phyloP scores from a whole-genome alignment of 2,888 invertebrate genomes.

The Palloptera scutellata region DNA sequence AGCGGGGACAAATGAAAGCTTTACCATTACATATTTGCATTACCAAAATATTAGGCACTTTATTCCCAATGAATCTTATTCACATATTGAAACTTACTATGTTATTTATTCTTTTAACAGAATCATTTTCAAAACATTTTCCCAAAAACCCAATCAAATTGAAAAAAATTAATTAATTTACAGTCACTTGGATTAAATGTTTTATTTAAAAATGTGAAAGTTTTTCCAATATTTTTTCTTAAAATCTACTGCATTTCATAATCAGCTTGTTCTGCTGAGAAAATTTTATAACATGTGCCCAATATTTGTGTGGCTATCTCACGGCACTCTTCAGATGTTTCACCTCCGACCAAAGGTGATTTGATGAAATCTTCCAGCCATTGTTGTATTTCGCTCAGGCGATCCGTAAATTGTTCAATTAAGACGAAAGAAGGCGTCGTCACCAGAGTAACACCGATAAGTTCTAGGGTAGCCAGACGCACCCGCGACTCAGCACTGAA shows the following conservation, averaged over 20 bases:
- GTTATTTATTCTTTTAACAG: no score
- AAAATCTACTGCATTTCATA: background rate
- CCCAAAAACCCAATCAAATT: no score
- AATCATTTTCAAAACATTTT: no score
- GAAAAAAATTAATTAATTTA: no score
- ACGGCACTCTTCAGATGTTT: constrained; percentile 72
- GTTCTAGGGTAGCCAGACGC: constrained; percentile 71
- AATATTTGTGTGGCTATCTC: constrained; percentile 71
- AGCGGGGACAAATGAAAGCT: no score
- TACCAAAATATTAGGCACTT: no score
- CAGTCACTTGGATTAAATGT: no score
- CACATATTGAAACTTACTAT: no score
- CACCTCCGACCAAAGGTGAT: constrained; percentile 69
- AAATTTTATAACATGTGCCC: constrained; percentile 53
- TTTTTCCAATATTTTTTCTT: background rate
- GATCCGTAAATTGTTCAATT: constrained; percentile 69
- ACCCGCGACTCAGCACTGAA: constrained; percentile 75
- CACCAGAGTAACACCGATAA: constrained; percentile 73
- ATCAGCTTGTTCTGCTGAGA: constrained; percentile 20
- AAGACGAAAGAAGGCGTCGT: constrained; percentile 70
- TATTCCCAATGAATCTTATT: no score
- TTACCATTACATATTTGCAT: no score
- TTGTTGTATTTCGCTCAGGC: constrained; percentile 71
- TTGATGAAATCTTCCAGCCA: constrained; percentile 73
- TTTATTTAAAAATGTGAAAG: no score